These are phyloP conservation scores for Ridgeia piscesae DNA, from an alignment of 1,140 invertebrate species.

Conservation along the genomic window DNA sequence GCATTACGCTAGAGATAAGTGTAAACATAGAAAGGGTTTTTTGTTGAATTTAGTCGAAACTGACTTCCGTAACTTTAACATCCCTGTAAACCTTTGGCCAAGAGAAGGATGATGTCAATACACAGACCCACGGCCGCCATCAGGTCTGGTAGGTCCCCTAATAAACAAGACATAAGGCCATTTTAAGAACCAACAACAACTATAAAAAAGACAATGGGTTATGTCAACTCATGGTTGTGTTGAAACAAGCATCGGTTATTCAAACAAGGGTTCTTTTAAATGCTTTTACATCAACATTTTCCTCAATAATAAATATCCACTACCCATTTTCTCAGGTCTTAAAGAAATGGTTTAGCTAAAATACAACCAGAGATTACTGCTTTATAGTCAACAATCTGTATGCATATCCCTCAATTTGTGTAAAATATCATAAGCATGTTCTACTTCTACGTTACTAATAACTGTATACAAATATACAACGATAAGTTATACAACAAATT, in stretches of 20 bases:
- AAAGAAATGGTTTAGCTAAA: too few species aligned
- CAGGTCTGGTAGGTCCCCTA: not conserved
- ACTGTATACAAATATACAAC: not conserved
- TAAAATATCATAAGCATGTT: not conserved
- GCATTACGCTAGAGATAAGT: too few species aligned
- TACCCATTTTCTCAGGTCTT: too few species aligned
- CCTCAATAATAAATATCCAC: not conserved
- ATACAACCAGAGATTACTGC: not conserved
- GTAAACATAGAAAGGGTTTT: too few species aligned
- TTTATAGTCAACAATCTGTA: not conserved
- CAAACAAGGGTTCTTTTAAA: not conserved
- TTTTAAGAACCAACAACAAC: too few species aligned
- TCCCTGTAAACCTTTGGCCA: not conserved
- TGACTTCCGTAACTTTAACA: too few species aligned
- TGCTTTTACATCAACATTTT: not conserved
- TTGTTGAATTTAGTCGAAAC: too few species aligned
- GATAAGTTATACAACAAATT: not conserved
- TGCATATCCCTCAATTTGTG: not conserved
- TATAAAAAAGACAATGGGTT: not conserved
- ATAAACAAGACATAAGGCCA: too few species aligned
- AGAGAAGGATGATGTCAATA: not conserved
- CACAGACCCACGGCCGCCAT: not conserved
- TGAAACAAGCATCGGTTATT: not conserved
- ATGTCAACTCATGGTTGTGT: not conserved
- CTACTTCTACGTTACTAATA: not conserved